Evolutionary conservation across 2,888 invertebrate genomes (phyloP), one percentile per base, ranked within the genome.

Genomic region (Daptonema setosum): DNA sequence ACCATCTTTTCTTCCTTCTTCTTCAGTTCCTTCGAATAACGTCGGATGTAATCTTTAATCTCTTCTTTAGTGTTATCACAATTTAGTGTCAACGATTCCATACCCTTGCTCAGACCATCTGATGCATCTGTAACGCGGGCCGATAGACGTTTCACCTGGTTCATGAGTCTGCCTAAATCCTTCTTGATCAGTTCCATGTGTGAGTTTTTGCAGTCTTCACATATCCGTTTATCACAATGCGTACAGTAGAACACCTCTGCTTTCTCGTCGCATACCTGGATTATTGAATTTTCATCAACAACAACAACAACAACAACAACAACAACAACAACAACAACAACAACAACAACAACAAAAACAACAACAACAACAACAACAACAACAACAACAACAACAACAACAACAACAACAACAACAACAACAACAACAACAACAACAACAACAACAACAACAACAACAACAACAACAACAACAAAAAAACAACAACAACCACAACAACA

Each of bases 151-250:
- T 67, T 65, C 41, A 68, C 68, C 79, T 87, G 86, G 71, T 84
- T 85, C 70, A 87, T 83, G 58, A 88, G 83, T 68, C 88, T 80
- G 60, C 81, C 78, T 51, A 91, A 85, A 77, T 91, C 90, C 58
- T 90, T 79, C 64, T 88, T 80, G 59, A 93, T 76, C 63, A 91
- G 88, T 71, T 93, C 91, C 82, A 88, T 84, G 73, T 95, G 93
- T 20, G 88, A 87, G 47, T 71, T 71, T 73, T 90, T 90, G 75
- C 97, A 97, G 70, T 90, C 88, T 64, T 84, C 82, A 74, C 95
- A 97, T 61, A 93, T 83, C 75, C 88, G 87, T 71, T 91, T 88
- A 69, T 93, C 90, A 75, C 97, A 97, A 74, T 97, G 95, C 28
- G 84, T 82, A 73, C 95, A 97, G 54, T 80, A 77, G 26, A 65